Evolutionary conservation across 2,888 invertebrate genomes (phyloP).

Genomic region (Elegia similella): DNA sequence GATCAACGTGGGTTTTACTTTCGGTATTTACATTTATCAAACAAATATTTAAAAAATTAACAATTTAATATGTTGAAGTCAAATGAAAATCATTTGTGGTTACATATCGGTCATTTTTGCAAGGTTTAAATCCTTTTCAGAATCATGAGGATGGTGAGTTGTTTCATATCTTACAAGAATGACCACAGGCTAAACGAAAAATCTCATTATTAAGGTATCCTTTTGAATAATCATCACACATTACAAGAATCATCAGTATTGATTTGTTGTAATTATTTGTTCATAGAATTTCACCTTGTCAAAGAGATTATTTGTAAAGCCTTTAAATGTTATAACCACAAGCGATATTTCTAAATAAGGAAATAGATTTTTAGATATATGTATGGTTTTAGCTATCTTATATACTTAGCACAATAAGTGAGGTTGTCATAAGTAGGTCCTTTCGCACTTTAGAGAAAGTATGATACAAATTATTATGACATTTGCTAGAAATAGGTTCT

Average conservation of each 20-base stretch:
- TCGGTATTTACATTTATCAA: background rate
- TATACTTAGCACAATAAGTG: conserved; percentile 41
- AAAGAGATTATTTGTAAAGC: conserved; percentile 55
- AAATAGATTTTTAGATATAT: background rate
- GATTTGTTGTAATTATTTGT: conserved; percentile 18
- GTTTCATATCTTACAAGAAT: conserved; percentile 63
- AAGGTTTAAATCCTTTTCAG: conserved; percentile 71
- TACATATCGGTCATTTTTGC: conserved; percentile 60
- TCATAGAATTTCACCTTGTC: conserved; percentile 18
- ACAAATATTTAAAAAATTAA: background rate
- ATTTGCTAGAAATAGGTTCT: background rate
- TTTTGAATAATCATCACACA: background rate
- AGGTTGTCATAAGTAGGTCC: conserved; percentile 56
- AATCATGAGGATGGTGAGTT: conserved; percentile 76
- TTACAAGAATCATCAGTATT: no score
- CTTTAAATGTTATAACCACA: conserved; percentile 52
- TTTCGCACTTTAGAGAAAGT: background rate
- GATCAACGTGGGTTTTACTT: background rate
- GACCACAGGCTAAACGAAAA: conserved; percentile 61
- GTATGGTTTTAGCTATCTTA: background rate
- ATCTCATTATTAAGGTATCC: conserved; percentile 34
- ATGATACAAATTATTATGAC: background rate
- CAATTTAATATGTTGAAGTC: background rate
- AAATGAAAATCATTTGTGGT: conserved; percentile 48
- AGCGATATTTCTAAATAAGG: conserved; percentile 32